Base-by-base conservation (phyloP, 1,140 invertebrate genomes). In the Phocides pigmalion region DNA sequence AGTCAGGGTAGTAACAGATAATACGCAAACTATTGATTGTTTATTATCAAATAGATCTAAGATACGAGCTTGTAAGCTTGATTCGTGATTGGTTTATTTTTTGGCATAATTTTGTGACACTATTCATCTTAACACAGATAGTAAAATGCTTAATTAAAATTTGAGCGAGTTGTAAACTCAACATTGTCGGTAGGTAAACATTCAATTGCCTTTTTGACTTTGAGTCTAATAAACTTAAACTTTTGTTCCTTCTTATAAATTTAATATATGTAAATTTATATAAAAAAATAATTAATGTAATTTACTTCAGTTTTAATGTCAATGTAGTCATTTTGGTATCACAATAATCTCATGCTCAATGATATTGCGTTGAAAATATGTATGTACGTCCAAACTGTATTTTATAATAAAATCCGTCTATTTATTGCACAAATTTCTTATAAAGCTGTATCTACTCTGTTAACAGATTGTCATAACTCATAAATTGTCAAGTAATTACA, bases 1-100 rank as follows among this genome's bases (percentile, higher is more conserved):
- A 74, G 65, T 74, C 82, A 87, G 84, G 84, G 84, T 87, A 87
- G 75, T 73, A 66, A 72, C 71, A 64, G 70, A 83, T 82, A 83
- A 79, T 82, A 80, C 17, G 16, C 61, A 65, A 72, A 63, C 65
- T 67, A 37, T 66, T 68, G 51, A 37, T 66, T 68, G 51, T 54
- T 66, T 72, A 64, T 32, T 72, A 54, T 56, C 44, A 28, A 54
- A 62, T 66, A 66, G 49, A 47, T 62, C 12, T 64, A 47, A 46
- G 54, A 6, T 42, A 50, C 14, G 50, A 44, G 46, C 39, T 53
- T 66, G 41, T 44, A 37, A 49, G 44, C 17, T 4, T 41, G 20
- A 49, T 20, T 39, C n/a, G 50, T 14, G 20, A 8, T 47, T 14
- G 22, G n/a, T 12, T 62, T 22, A 49, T 39, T 35, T 62, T 49